A percentile compares a stretch with the other conserved stretches of the same genome.
Conservation (phyloP, 1,140 invertebrate species). For the Mercenaria mercenaria region DNA sequence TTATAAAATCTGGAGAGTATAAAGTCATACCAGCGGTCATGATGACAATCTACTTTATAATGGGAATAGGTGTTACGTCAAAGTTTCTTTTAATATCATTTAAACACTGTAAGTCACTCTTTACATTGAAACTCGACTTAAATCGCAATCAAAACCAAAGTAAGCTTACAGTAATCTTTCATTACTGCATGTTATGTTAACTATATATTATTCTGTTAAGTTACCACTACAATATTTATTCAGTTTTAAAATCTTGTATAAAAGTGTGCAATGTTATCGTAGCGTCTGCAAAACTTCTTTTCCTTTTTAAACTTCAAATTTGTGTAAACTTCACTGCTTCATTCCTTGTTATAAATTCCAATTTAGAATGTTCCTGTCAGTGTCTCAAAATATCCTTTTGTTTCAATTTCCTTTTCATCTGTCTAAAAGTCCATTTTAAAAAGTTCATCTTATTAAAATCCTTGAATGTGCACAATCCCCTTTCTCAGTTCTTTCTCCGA, state of each 20-base stretch:
- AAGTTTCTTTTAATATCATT: slow-evolving; percentile 23
- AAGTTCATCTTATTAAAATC: not conserved
- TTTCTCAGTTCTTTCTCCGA: not conserved
- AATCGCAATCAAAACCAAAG: not conserved
- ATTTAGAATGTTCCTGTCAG: too few species aligned
- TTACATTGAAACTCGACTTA: not conserved
- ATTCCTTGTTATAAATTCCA: too few species aligned
- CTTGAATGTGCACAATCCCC: not conserved
- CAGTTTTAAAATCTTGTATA: slow-evolving; percentile 6
- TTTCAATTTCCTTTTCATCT: too few species aligned
- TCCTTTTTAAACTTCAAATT: too few species aligned
- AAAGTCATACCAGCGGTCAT: too few species aligned
- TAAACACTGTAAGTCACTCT: not conserved
- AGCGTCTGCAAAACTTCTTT: not conserved
- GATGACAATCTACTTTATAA: not conserved
- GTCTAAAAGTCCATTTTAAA: too few species aligned
- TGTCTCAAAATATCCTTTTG: too few species aligned
- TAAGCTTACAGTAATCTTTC: not conserved
- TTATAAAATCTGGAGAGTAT: too few species aligned
- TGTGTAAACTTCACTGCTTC: too few species aligned
- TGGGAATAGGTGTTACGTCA: not conserved
- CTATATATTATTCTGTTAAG: too few species aligned
- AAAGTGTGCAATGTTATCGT: not conserved
- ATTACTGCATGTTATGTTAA: not conserved
- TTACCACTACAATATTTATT: not conserved